A percentile compares a stretch with the other conserved stretches of the same genome.
phyloP scores from a whole-genome alignment of 2,888 invertebrate genomes.

The Synergus japonicus region DNA sequence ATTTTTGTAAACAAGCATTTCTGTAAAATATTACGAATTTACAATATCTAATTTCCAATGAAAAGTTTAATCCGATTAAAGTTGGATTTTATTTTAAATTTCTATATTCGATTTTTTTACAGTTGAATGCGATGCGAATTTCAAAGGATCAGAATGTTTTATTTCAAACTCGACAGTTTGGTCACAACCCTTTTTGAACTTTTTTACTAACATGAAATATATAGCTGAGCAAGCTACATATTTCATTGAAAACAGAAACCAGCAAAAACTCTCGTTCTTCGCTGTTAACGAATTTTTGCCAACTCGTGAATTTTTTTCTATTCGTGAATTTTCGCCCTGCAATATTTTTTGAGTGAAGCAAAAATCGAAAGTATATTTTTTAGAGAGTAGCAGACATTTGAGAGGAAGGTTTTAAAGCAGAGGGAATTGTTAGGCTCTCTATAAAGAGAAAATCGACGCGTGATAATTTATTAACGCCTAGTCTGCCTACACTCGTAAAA shows the following conservation, averaged over 20 bases:
- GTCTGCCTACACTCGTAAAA: slow-evolving; percentile 15
- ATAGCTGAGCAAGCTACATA: neutral
- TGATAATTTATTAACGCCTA: slow-evolving; percentile 26
- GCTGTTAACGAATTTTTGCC: slow-evolving; percentile 6
- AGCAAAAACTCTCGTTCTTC: neutral
- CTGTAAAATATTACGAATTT: neutral
- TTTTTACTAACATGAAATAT: too few relatives aligned
- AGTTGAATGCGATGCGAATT: neutral
- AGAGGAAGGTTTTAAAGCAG: slow-evolving; percentile 11
- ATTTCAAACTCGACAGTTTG: neutral
- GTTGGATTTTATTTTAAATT: neutral
- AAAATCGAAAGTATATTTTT: neutral
- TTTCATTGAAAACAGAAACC: neutral
- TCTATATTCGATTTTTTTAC: neutral
- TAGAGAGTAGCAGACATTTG: neutral
- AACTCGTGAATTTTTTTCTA: neutral
- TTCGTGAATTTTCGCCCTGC: neutral
- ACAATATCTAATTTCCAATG: neutral
- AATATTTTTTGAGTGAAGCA: neutral
- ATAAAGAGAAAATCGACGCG: slow-evolving; percentile 11
- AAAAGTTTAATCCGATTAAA: neutral
- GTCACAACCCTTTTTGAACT: neutral
- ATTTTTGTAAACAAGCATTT: slow-evolving; percentile 24
- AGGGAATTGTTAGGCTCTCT: neutral
- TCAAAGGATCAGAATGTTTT: neutral